These are phyloP conservation scores for Latrodectus elegans DNA, from an alignment of 2,888 invertebrate species.

Conservation along the genomic window DNA sequence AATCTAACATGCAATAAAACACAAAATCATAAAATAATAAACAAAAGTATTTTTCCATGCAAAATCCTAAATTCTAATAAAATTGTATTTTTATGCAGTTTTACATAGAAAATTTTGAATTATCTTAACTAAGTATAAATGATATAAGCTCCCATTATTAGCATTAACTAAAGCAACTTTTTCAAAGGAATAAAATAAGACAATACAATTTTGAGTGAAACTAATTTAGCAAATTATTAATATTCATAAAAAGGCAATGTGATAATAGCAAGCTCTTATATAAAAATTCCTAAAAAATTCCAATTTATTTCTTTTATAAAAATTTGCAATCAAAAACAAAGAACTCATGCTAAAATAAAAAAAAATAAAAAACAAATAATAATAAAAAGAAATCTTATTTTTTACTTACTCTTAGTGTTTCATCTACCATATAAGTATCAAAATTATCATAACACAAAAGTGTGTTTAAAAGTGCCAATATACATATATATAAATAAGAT, in stretches of 20 bases:
- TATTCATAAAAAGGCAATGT: not conserved
- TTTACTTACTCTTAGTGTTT: too few species aligned
- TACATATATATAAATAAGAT: too few species aligned
- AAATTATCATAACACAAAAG: too few species aligned
- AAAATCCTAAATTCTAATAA: not conserved
- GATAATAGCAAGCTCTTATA: not conserved
- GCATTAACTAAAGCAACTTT: too few species aligned
- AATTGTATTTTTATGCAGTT: not conserved
- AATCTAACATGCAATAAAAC: conserved; percentile 13
- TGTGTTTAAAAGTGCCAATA: too few species aligned
- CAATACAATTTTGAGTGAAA: too few species aligned
- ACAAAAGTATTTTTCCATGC: not conserved
- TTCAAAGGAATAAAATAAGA: too few species aligned
- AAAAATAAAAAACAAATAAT: not conserved
- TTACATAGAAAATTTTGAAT: not conserved
- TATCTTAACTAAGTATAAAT: too few species aligned
- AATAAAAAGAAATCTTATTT: not conserved
- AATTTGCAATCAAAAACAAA: not conserved
- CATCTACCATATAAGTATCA: too few species aligned
- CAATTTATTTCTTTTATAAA: not conserved
- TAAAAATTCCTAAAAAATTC: not conserved
- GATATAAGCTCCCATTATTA: too few species aligned
- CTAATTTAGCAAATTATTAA: too few species aligned
- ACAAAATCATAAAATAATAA: conserved; percentile 25
- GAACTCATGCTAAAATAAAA: not conserved